Evolutionary conservation across 2,113 vertebrate genomes (phyloP), one percentile per base, ranked within the genome.

Genomic region (Cranoglanis bouderius): DNA sequence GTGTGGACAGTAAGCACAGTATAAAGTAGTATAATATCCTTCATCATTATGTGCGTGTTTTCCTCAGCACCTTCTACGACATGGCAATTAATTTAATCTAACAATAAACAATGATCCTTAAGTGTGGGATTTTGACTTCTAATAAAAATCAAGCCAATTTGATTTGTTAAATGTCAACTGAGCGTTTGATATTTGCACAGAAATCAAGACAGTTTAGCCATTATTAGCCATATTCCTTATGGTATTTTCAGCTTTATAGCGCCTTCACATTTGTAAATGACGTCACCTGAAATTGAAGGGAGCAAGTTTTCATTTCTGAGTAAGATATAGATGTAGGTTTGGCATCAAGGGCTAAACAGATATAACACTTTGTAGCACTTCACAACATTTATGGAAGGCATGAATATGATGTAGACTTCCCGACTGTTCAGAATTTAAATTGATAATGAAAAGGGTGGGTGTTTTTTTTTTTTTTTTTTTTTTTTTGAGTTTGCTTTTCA

Each of bases 231-330:
- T 32, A 10, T 67, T 67, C 61, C 43, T 49, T 84, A 86, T 86
- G 53, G 72, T 26, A 86, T 77, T 86, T 85, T 49, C 1, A 61
- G 38, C 16, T 78, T 86, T 46, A 61, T 55, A 59, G 35, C 46
- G 75, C 70, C 46, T 86, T 67, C 83, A 59, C 70, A 86, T 86
- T 75, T 61, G 85, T 59, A 46, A 86, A 59, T 86, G 40, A 75
- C 70, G 75, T 75, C 49, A 86, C 24, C 19, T 40, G 82, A 63
- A 38, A 83, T 40, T 10, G 43, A 10, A 40, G 59, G 10, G 1
- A 61, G 57, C 1, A 14, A 21, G 4, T 7, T 84, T 61, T 84
- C 24, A 63, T n/a, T 72, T 53, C 46, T 53, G 2, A 35, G 2
- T 70, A 72, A 75, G 16, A 87, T 53, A 40, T n/a, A 63, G 29